Evolutionary conservation across 1,140 invertebrate species (phyloP).

Genomic region (Drosophila micromelanica): DNA sequence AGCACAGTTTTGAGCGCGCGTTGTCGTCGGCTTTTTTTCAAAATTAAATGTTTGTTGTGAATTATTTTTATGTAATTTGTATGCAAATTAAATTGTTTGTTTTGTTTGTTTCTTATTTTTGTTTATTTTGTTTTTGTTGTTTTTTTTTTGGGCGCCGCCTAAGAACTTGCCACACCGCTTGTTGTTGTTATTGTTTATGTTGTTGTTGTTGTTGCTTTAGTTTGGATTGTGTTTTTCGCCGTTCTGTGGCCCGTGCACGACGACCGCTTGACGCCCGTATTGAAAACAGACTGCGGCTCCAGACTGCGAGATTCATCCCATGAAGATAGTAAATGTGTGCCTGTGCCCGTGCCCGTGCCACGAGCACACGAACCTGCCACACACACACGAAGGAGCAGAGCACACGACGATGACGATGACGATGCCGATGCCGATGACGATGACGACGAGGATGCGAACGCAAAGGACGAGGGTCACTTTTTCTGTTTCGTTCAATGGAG

Average conservation of each 20-base stretch:
- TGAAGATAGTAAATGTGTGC: slow-evolving; percentile 55
- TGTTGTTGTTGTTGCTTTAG: slow-evolving; percentile 27
- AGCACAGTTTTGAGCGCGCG: slow-evolving; percentile 49
- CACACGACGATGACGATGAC: slow-evolving; percentile 19
- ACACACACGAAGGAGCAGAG: slow-evolving; percentile 13
- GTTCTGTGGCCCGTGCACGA: slow-evolving; percentile 61
- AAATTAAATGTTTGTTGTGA: not conserved
- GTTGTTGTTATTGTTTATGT: slow-evolving; percentile 15
- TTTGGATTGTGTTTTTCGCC: slow-evolving; percentile 11
- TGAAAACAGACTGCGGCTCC: slow-evolving; percentile 75
- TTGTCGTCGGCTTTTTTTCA: slow-evolving; percentile 32
- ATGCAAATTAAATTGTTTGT: not conserved
- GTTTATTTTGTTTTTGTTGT: not conserved
- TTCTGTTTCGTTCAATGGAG: slow-evolving; percentile 54
- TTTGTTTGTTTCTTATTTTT: slow-evolving; percentile 3
- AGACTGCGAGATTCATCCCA: slow-evolving; percentile 76
- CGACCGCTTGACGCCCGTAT: slow-evolving; percentile 82
- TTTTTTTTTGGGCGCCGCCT: slow-evolving; percentile 6
- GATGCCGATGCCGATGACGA: slow-evolving; percentile 1
- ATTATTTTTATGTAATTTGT: not conserved
- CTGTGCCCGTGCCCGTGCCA: slow-evolving; percentile 22
- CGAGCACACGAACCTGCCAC: slow-evolving; percentile 29
- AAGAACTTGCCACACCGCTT: slow-evolving; percentile 7
- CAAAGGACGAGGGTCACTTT: slow-evolving; percentile 32
- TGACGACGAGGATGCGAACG: not conserved